Conservation (phyloP, 2,888 invertebrate genomes). For the Neoaliturus tenellus region DNA sequence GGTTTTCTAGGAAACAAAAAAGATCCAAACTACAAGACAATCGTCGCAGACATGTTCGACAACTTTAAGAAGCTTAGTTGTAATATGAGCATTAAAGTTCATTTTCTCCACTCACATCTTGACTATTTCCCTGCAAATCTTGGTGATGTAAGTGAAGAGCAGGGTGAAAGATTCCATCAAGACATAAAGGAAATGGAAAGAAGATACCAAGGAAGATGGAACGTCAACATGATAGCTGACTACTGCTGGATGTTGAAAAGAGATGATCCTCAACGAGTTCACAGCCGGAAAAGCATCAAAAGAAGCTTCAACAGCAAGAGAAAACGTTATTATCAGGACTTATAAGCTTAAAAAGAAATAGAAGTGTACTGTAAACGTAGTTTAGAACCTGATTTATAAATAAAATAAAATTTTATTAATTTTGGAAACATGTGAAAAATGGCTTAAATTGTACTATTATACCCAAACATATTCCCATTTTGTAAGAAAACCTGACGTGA, state of each 20-base stretch:
- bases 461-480: background rate
- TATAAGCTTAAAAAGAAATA: background rate
- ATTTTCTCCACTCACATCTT: conserved; percentile 69
- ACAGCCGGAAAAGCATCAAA: conserved; percentile 47
- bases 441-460: background rate
- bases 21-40: conserved; percentile 55
- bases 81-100: conserved; percentile 70
- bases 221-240: conserved; percentile 69
- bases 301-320: conserved; percentile 17
- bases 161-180: conserved; percentile 70
- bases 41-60: conserved; percentile 60
- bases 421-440: background rate
- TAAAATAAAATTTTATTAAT: conserved; percentile 1
- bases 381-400: background rate
- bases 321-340: conserved; percentile 31
- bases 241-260: conserved; percentile 67
- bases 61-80: conserved; percentile 65
- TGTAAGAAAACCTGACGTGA: conserved; percentile 21
- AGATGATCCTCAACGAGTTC: conserved; percentile 40
- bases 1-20: conserved; percentile 58
- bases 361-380: conserved; percentile 27
- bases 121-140: conserved; percentile 70
- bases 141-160: conserved; percentile 69
- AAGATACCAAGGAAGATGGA: conserved; percentile 69
- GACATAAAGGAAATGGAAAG: conserved; percentile 69